Evolutionary conservation across 92 coral and sea anemone species (phyloP), one percentile per base, ranked within the genome.

Genomic region (Zoanthus gigantus): DNA sequence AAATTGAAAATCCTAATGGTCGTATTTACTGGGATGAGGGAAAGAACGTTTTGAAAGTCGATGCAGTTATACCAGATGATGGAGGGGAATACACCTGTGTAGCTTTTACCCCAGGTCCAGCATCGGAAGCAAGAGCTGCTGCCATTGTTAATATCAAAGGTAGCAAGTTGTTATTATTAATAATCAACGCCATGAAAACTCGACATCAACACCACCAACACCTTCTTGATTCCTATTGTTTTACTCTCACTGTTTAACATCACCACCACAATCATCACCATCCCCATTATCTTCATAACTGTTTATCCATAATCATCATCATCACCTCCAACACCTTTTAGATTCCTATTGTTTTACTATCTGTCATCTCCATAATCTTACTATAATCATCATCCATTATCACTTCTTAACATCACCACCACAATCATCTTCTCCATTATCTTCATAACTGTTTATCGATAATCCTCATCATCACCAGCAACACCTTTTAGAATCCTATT

Each of bases 21-120:
- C 89, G 91, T 8, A 83, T 91, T 2, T 34, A 85, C 10, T 95
- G 98, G 98, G 58, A 72, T 0, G 86, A 58, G 7, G 72, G 86
- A 14, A 57, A 76, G 56, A 91, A 89, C 2, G 78, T 93, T 16
- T 83, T 95, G 57, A 88, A 52, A 46, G 89, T 95, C 7, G 58
- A 23, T 5, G 73, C 87, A 32, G 92, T 90, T 1, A 82, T 72
- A 29, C 79, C 90, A 29, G 67, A 87, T 46, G 97, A 97, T 30
- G 94, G 92, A 75, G 99, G 98, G 4, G 71, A 50, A 37, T 97
- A 97, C 76, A 94, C 94, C 0, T 97, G 99, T 56, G 92, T 95
- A 23, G 97, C 98, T 3, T 97, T 87, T 67, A 97, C 96, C 12
- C 94, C 94, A 44, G 77, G 88, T 0, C 94, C 92, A 10, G 58